Evolutionary conservation across 2,113 vertebrate genomes (phyloP), one percentile per base, ranked within the genome.

Genomic region (Petrocephalus microphthalmus): DNA sequence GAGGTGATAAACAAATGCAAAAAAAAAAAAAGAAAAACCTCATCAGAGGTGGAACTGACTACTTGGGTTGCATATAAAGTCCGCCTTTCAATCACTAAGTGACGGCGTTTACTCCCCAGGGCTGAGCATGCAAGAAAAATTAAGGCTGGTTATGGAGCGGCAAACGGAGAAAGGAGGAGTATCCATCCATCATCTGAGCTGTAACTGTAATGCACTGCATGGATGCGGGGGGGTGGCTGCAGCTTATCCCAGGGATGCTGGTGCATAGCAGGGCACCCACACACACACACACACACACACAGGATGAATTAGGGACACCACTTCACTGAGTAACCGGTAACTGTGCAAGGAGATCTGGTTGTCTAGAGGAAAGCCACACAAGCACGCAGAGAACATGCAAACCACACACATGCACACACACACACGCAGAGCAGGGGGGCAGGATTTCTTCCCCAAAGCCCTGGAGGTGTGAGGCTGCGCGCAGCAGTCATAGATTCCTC

Each of bases 51-150:
- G 45, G 54, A 78, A 25, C 87, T 45, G n/a, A 25, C 87, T 45
- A 19, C 29, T 86, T 37, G 83, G 81, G 87, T 85, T 25, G 88
- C 54, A 51, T 88, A 67, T 74, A 87, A 90, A 91, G 87, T 88
- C 67, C 7, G 10, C 29, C 87, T 83, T 83, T 83, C 81, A 49
- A 83, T 49, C 81, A 83, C 20, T 49, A 83, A 83, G 45, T 42
- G 33, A 54, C 13, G 29, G 25, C 51, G 57, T 57, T 85, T 57
- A 54, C 8, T 57, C 52, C 51, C 71, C 71, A 78, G 71, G 71
- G 71, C 33, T 42, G 71, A 19, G 5, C 71, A 78, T 78, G 71
- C 71, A 42, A 42, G 71, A 78, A 42, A 78, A 78, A 78, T 78
- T 78, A 78, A 78, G 71, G 33, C 33, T 78, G 33, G 29, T 42